A percentile compares a stretch with the other conserved stretches of the same genome.
phyloP scores from a whole-genome alignment of 2,888 invertebrate genomes.

The Yponomeuta evonymella region DNA sequence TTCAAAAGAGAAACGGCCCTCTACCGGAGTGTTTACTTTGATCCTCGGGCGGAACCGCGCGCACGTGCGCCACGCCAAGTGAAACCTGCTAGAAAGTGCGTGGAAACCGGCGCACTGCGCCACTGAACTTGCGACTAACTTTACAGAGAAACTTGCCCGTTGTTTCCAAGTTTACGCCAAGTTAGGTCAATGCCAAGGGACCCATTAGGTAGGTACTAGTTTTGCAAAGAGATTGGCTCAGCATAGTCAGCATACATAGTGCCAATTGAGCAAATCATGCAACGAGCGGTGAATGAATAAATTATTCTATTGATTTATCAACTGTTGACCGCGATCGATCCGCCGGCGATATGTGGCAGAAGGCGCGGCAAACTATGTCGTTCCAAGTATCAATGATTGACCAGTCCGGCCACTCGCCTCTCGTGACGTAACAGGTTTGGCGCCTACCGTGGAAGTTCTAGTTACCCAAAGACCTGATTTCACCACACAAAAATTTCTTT shows the following conservation, averaged over 20 bases:
- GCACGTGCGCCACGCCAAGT: background rate
- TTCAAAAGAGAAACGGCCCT: background rate
- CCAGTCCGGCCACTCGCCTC: background rate
- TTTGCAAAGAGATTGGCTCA: background rate
- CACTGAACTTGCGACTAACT: background rate
- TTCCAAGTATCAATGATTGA: background rate
- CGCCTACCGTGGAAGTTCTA: background rate
- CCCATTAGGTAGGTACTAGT: background rate
- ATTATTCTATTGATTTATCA: background rate
- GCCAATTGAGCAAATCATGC: background rate
- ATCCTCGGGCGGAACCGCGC: background rate
- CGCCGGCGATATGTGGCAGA: background rate
- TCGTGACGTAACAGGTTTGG: background rate
- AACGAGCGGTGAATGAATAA: background rate
- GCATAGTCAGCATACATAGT: background rate
- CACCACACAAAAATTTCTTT: background rate
- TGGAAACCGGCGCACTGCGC: background rate
- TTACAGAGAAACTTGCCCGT: background rate
- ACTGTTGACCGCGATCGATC: background rate
- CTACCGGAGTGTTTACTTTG: background rate
- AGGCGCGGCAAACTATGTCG: background rate
- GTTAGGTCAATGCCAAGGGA: conserved; percentile 2
- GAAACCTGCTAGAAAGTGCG: background rate
- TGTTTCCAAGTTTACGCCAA: background rate
- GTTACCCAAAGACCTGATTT: background rate